phyloP scores from a whole-genome alignment of 1,140 invertebrate species.

The Alviniconcha marisindica region DNA sequence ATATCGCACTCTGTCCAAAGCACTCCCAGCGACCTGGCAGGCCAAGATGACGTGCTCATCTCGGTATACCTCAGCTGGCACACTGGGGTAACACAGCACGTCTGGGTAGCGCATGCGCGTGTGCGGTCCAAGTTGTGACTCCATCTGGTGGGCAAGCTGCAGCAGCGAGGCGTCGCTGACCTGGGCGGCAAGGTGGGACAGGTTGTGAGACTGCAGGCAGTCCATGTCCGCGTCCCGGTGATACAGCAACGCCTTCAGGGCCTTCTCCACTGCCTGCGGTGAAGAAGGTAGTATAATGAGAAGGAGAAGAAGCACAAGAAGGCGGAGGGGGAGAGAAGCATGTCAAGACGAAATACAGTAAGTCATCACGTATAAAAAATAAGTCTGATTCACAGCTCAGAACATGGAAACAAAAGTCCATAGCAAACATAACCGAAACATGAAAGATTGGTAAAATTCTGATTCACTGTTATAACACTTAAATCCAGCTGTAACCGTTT shows the following conservation, averaged over 20 bases:
- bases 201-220: slow-evolving; percentile 22
- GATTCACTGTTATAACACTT: too few relatives aligned
- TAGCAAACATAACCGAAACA: too few relatives aligned
- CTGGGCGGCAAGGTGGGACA: not conserved
- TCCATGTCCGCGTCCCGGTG: slow-evolving; percentile 28
- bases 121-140: slow-evolving; percentile 30
- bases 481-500: too few relatives aligned
- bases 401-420: too few relatives aligned
- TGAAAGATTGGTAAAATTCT: too few relatives aligned
- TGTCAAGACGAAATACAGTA: too few relatives aligned
- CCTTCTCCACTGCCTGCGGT: slow-evolving; percentile 51
- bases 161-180: slow-evolving; percentile 21
- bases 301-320: too few relatives aligned
- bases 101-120: slow-evolving; percentile 50
- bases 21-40: slow-evolving; percentile 7
- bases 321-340: too few relatives aligned
- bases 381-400: too few relatives aligned
- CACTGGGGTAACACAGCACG: slow-evolving; percentile 26
- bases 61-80: slow-evolving; percentile 46
- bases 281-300: too few relatives aligned
- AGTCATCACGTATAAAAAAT: too few relatives aligned
- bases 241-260: slow-evolving; percentile 47
- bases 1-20: slow-evolving; percentile 30
- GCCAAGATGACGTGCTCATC: slow-evolving; percentile 19
- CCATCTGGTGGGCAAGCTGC: slow-evolving; percentile 26